These are phyloP conservation scores for Lycocerus yunnanus DNA, from an alignment of 2,888 invertebrate genomes.

Conservation along the genomic window DNA sequence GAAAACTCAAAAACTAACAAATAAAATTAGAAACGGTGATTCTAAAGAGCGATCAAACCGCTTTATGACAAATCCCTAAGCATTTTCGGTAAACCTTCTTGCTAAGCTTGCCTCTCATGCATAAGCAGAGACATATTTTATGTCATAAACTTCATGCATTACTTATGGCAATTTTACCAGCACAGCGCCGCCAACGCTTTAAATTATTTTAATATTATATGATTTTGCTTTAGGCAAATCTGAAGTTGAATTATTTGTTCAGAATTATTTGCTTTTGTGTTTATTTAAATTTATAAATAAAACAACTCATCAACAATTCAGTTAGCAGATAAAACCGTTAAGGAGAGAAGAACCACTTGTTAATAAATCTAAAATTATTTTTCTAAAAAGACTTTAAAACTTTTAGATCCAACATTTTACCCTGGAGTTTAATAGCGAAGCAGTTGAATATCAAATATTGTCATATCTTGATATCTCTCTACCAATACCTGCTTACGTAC, in stretches of 20 bases:
- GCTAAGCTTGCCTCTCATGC: slow-evolving; percentile 33
- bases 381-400: slow-evolving; percentile 24
- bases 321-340: neutral
- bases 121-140: slow-evolving; percentile 43
- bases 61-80: slow-evolving; percentile 31
- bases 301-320: neutral
- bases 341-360: neutral
- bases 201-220: slow-evolving; percentile 55
- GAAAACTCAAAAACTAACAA: neutral
- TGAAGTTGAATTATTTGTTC: slow-evolving; percentile 43
- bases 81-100: slow-evolving; percentile 27
- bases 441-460: slow-evolving; percentile 37
- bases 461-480: slow-evolving; percentile 37
- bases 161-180: slow-evolving; percentile 40
- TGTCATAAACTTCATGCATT: slow-evolving; percentile 43
- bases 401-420: slow-evolving; percentile 29
- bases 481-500: slow-evolving; percentile 28
- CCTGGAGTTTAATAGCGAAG: slow-evolving; percentile 29
- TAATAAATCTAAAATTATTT: slow-evolving; percentile 23
- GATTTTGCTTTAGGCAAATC: slow-evolving; percentile 52
- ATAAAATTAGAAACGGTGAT: slow-evolving; percentile 11
- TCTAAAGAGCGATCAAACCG: slow-evolving; percentile 14
- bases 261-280: slow-evolving; percentile 34
- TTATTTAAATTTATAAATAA: slow-evolving; percentile 21
- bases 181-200: slow-evolving; percentile 43